A percentile compares a stretch with the other conserved stretches of the same genome.
These are phyloP conservation scores for Speoplatyrhinus poulsoni DNA, from an alignment of 2,113 vertebrate genomes.

Conservation along the genomic window DNA sequence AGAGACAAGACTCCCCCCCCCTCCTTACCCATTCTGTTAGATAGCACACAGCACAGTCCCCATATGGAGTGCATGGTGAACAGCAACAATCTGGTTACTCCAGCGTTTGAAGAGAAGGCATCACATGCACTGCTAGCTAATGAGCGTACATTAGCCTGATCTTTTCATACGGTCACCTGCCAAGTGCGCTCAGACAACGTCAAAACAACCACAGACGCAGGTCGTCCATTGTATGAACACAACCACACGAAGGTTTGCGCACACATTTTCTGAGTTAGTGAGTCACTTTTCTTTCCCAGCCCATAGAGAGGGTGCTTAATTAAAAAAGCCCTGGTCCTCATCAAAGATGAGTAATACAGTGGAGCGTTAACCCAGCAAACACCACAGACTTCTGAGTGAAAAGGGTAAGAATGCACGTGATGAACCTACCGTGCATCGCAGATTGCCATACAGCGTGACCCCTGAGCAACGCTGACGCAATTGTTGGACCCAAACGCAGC, in stretches of 20 bases:
- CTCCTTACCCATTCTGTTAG: background rate
- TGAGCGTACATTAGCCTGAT: constrained; percentile 1
- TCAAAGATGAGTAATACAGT: constrained; percentile 59
- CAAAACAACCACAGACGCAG: constrained; percentile 18
- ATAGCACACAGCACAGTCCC: background rate
- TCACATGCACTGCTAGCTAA: constrained; percentile 31
- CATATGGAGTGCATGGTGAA: no score
- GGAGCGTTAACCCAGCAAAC: constrained; percentile 27
- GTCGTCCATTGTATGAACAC: constrained; percentile 18
- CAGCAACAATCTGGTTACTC: constrained; percentile 12
- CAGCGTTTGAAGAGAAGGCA: constrained; percentile 26
- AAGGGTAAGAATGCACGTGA: constrained; percentile 14
- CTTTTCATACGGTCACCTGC: constrained; percentile 43
- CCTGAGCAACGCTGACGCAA: constrained; percentile 53
- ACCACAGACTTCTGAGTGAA: constrained; percentile 17
- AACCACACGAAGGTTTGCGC: constrained; percentile 22
- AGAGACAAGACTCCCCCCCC: background rate
- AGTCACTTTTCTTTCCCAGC: constrained; percentile 40
- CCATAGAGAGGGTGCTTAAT: constrained; percentile 45
- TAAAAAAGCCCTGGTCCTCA: constrained; percentile 41
- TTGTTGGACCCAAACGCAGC: constrained; percentile 51
- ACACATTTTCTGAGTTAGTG: constrained; percentile 48
- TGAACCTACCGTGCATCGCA: constrained; percentile 36
- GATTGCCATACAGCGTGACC: constrained; percentile 21
- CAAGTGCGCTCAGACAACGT: constrained; percentile 32